Conservation (phyloP, 2,797 vertebrate genomes). For the Sebastiscus tertius region DNA sequence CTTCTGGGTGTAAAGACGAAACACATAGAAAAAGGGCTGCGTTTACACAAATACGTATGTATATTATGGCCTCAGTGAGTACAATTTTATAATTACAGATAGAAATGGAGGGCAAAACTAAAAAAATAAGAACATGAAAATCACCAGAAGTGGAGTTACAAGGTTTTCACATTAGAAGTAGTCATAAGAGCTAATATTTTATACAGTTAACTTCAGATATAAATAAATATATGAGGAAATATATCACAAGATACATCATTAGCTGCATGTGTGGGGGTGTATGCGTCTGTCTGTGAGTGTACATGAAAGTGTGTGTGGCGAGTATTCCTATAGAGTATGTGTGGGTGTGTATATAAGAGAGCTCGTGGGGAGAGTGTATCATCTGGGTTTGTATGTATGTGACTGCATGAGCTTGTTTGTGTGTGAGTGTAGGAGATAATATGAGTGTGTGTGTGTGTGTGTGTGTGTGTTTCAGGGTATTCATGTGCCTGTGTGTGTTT, state of each 20-base stretch:
- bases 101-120: neutral
- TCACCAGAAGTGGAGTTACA: neutral
- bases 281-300: neutral
- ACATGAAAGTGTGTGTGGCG: neutral
- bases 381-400: neutral
- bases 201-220: neutral
- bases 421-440: neutral
- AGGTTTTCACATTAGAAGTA: neutral
- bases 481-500: neutral
- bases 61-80: no score
- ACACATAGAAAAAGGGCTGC: no score
- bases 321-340: neutral
- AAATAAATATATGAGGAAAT: no score
- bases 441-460: neutral
- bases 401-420: neutral
- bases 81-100: neutral
- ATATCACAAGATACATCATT: neutral
- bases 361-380: neutral
- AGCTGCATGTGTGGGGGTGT: neutral
- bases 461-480: neutral
- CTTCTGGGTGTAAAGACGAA: no score
- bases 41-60: no score
- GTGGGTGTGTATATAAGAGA: slow-evolving; percentile 6
- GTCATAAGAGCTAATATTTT: neutral
- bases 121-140: neutral